Conservation (phyloP, 2,888 invertebrate species). For the Halictus quadricinctus region DNA sequence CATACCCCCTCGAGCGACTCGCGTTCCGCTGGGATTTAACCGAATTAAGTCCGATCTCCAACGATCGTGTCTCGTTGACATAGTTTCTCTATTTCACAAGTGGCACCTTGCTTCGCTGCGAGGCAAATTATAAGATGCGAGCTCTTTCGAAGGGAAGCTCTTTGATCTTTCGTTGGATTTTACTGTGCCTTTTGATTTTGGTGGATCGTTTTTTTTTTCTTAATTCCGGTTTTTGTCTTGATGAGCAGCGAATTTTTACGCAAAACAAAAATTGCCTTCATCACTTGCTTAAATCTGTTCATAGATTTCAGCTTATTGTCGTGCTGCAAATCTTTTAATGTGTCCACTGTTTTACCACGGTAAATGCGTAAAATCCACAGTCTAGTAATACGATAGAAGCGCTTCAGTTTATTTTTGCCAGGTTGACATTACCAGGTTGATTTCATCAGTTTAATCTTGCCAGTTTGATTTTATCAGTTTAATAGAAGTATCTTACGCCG, state of each 20-base stretch:
- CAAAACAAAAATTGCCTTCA: no score
- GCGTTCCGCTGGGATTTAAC: neutral
- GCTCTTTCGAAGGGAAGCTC: neutral
- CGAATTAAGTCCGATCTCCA: slow-evolving; percentile 2
- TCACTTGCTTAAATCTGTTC: no score
- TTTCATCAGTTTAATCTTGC: neutral
- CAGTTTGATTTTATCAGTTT: neutral
- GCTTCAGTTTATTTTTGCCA: neutral
- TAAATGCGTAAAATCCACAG: no score
- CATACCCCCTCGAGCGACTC: neutral
- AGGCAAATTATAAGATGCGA: neutral
- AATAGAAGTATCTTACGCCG: neutral
- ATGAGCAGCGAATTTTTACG: no score
- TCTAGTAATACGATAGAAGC: neutral
- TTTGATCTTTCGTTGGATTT: neutral
- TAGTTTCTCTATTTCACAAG: neutral
- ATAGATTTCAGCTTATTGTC: no score
- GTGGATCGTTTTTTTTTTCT: neutral
- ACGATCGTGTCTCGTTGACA: slow-evolving; percentile 9
- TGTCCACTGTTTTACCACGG: no score
- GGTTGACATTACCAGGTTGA: neutral
- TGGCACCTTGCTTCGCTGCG: neutral
- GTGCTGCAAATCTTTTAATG: no score
- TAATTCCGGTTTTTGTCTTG: neutral
- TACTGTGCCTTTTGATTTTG: neutral